A percentile compares a stretch with the other conserved stretches of the same genome.
Conservation (phyloP, 2,888 invertebrate genomes). For the Willowsia nigromaculata region DNA sequence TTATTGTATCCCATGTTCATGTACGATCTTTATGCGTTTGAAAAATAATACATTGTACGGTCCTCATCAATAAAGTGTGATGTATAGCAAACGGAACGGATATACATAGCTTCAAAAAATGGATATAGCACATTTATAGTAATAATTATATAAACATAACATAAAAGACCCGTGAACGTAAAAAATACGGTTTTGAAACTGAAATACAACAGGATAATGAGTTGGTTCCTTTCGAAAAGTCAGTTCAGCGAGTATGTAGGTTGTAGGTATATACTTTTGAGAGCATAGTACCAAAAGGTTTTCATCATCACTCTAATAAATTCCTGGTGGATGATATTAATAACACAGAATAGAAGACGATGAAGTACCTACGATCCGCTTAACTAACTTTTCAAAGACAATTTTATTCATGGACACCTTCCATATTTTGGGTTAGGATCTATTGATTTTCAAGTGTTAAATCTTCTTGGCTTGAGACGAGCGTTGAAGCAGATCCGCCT, state of each 20-base stretch:
- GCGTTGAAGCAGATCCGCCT: slow-evolving; percentile 91
- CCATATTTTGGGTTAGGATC: background rate
- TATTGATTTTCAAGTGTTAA: slow-evolving; percentile 76
- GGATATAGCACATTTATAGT: background rate
- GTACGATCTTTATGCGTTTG: too few relatives aligned
- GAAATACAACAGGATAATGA: background rate
- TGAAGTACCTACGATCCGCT: background rate
- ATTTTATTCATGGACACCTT: background rate
- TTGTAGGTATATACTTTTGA: background rate
- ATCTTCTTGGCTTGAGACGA: slow-evolving; percentile 85
- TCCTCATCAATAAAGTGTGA: too few relatives aligned
- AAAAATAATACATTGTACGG: too few relatives aligned
- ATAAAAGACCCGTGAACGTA: background rate
- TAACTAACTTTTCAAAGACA: slow-evolving; percentile 8
- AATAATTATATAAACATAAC: background rate
- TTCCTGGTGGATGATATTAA: too few relatives aligned
- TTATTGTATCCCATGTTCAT: too few relatives aligned
- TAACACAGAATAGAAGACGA: too few relatives aligned
- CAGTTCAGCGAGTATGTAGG: background rate
- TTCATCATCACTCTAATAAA: too few relatives aligned
- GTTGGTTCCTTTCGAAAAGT: slow-evolving; percentile 15
- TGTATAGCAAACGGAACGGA: too few relatives aligned
- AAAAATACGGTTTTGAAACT: background rate
- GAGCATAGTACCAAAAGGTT: too few relatives aligned
- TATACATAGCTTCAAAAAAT: too few relatives aligned